Evolutionary conservation across 1,140 invertebrate species (phyloP).

Genomic region (Pantala flavescens): DNA sequence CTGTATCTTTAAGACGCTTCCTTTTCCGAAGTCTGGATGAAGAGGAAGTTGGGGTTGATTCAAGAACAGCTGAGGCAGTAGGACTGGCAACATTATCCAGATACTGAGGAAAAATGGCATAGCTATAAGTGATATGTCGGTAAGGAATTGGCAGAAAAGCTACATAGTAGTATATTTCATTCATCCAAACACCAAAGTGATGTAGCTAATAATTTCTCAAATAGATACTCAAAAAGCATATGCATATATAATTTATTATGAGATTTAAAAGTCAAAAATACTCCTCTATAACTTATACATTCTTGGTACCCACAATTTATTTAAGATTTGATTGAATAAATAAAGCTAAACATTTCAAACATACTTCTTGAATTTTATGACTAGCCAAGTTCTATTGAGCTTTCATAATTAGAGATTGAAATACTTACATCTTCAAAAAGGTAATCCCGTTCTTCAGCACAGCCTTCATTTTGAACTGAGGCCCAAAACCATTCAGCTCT

Average conservation of each 20-base stretch:
- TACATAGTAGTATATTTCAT: no score
- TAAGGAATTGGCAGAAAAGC: no score
- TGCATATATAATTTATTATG: no score
- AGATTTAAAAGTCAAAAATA: no score
- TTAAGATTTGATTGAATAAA: neutral
- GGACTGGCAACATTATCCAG: constrained; percentile 45
- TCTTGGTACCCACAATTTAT: no score
- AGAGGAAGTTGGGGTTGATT: constrained; percentile 19
- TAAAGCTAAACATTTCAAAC: neutral
- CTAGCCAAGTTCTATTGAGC: no score
- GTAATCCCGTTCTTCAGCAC: constrained; percentile 81
- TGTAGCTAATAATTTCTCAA: no score
- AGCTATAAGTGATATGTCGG: no score
- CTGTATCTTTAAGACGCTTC: constrained; percentile 53
- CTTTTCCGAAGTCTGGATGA: constrained; percentile 47
- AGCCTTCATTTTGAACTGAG: constrained; percentile 88
- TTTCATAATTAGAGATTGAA: neutral
- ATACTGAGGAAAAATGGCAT: constrained; percentile 36
- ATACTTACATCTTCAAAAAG: constrained; percentile 66
- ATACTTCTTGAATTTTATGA: no score
- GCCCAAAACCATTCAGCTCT: constrained; percentile 97
- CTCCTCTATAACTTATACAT: no score
- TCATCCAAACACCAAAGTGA: no score
- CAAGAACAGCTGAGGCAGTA: constrained; percentile 32
- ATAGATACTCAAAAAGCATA: no score